phyloP scores from a whole-genome alignment of 2,113 vertebrate species.

The Zeus faber region DNA sequence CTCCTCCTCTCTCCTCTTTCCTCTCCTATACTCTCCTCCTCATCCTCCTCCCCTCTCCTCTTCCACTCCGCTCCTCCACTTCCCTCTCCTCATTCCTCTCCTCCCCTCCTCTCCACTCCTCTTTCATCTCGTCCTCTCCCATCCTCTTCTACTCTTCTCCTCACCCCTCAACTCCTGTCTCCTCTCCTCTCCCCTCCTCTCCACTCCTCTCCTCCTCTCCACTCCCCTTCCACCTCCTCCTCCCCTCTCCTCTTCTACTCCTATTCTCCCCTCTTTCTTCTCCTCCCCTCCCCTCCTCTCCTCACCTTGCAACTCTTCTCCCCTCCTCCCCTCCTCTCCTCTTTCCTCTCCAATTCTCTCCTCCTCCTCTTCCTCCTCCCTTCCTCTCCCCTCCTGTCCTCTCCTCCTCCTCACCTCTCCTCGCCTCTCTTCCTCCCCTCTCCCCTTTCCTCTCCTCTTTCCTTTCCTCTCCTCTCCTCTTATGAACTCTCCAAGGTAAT shows the following conservation, averaged over 20 bases:
- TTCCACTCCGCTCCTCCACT: too few species aligned
- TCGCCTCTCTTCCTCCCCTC: background rate
- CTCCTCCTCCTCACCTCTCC: too few species aligned
- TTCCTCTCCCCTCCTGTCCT: background rate
- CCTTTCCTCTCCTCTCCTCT: background rate
- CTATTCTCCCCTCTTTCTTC: background rate
- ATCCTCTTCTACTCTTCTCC: background rate
- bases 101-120: slow-evolving; percentile 26
- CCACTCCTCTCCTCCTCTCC: too few species aligned
- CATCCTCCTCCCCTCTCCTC: background rate
- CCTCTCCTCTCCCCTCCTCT: slow-evolving; percentile 11
- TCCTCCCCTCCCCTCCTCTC: background rate
- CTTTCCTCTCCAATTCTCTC: background rate
- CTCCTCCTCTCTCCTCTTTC: too few species aligned
- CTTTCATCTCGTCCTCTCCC: slow-evolving; percentile 24
- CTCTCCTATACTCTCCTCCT: background rate
- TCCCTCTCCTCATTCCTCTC: background rate
- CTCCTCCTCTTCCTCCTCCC: background rate
- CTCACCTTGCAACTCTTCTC: background rate
- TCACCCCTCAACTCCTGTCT: background rate
- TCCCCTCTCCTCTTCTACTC: background rate
- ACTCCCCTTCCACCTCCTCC: background rate
- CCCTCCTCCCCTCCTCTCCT: background rate
- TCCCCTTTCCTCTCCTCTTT: background rate
- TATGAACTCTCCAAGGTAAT: too few species aligned